A percentile compares a stretch with the other conserved stretches of the same genome.
These are phyloP conservation scores for Picus viridis DNA, from an alignment of 2,797 vertebrate species.

Conservation along the genomic window DNA sequence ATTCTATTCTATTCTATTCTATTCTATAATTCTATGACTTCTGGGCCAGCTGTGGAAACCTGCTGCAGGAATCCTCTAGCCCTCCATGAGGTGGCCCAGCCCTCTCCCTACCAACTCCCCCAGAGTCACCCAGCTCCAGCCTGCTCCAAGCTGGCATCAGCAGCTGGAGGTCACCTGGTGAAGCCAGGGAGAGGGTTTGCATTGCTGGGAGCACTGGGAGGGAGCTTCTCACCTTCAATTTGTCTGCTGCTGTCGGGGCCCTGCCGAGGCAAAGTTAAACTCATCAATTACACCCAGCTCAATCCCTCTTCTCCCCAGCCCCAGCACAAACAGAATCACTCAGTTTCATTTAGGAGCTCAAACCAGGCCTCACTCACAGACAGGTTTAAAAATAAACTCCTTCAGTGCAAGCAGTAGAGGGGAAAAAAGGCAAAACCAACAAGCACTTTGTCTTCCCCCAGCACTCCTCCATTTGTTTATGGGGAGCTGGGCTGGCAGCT, in stretches of 20 bases:
- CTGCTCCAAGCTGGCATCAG: not conserved
- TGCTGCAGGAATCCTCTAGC: not conserved
- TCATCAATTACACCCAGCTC: conserved; percentile 8
- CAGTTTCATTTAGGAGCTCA: conserved; percentile 43
- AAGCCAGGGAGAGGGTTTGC: not conserved
- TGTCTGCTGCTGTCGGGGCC: not conserved
- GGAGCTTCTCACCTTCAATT: not conserved
- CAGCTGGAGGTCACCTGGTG: accelerated
- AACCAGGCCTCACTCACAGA: conserved; percentile 10
- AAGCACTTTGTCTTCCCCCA: conserved; percentile 12
- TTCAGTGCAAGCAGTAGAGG: not conserved
- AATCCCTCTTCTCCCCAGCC: not conserved
- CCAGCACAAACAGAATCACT: conserved; percentile 33
- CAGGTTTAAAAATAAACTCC: conserved; percentile 36
- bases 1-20: no score
- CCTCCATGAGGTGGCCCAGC: not conserved
- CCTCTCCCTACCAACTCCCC: not conserved
- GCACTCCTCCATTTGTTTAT: not conserved
- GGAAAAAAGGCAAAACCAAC: not conserved
- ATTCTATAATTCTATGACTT: not conserved
- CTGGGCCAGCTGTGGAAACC: not conserved
- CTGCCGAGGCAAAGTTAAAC: not conserved
- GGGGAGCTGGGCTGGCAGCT: not conserved
- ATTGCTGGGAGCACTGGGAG: not conserved
- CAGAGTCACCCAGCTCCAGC: no score